These are phyloP conservation scores for Solea solea DNA, from an alignment of 2,113 vertebrate genomes.

Conservation along the genomic window DNA sequence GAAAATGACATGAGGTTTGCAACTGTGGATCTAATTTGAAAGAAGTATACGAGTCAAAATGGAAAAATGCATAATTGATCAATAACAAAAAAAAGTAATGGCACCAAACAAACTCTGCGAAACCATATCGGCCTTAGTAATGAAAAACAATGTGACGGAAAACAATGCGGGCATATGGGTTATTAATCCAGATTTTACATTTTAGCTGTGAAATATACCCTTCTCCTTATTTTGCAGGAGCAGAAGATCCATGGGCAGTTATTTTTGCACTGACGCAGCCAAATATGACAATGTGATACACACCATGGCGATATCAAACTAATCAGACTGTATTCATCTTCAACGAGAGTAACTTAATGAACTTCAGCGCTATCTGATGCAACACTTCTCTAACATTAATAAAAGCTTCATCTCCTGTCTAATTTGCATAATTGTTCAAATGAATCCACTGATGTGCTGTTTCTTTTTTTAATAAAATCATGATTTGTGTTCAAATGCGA, in stretches of 20 bases:
- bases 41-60: slow-evolving; percentile 2
- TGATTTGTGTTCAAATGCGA: slow-evolving; percentile 68
- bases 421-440: slow-evolving; percentile 81
- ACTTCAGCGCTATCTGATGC: slow-evolving; percentile 77
- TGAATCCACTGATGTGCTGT: slow-evolving; percentile 64
- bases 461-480: slow-evolving; percentile 69
- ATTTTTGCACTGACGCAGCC: slow-evolving; percentile 52
- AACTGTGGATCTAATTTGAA: slow-evolving; percentile 13
- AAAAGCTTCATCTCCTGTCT: slow-evolving; percentile 75
- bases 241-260: slow-evolving; percentile 42
- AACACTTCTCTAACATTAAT: slow-evolving; percentile 79
- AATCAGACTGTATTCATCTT: slow-evolving; percentile 69
- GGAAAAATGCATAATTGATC: not conserved
- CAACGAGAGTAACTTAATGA: slow-evolving; percentile 78
- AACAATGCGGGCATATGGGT: not conserved
- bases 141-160: not conserved
- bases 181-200: slow-evolving; percentile 32
- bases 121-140: slow-evolving; percentile 4
- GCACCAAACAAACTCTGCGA: not conserved
- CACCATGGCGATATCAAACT: slow-evolving; percentile 62
- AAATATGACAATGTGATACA: slow-evolving; percentile 43
- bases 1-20: slow-evolving; percentile 9
- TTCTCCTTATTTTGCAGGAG: slow-evolving; percentile 20
- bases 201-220: slow-evolving; percentile 19
- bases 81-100: not conserved